These are phyloP conservation scores for Falco berigora DNA, from an alignment of 2,797 vertebrate species.

Conservation along the genomic window DNA sequence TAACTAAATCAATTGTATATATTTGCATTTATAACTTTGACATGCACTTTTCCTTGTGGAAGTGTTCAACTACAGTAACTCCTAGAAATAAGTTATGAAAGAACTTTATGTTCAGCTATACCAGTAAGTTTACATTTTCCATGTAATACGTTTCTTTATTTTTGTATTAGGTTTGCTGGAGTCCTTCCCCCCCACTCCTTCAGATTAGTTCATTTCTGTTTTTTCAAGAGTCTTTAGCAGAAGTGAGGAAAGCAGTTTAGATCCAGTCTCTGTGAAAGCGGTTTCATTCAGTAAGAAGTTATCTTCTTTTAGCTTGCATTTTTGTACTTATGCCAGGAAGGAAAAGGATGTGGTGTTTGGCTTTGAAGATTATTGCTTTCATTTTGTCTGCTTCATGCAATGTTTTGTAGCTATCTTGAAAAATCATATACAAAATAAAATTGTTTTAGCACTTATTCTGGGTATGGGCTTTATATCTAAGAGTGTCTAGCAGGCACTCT, in stretches of 20 bases:
- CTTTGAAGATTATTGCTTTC: constrained; percentile 35
- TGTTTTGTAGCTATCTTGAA: constrained; percentile 3
- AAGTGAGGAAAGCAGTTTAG: not conserved
- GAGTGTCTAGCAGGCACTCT: not conserved
- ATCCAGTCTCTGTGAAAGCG: not conserved
- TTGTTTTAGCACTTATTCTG: not conserved
- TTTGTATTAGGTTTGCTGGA: not conserved
- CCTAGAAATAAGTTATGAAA: not conserved
- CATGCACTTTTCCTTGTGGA: not conserved
- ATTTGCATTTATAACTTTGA: not conserved
- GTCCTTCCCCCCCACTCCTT: not conserved
- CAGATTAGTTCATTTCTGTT: not conserved
- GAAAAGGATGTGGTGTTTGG: not conserved
- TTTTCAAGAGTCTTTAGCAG: not conserved
- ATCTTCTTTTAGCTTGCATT: constrained; percentile 9
- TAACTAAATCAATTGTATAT: not conserved
- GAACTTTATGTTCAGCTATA: not conserved
- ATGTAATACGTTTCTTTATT: not conserved
- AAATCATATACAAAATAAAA: constrained; percentile 6
- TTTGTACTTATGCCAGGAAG: not conserved
- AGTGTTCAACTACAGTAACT: not conserved
- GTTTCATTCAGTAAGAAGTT: constrained; percentile 18
- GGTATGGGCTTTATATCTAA: not conserved
- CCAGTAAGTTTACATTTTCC: not conserved
- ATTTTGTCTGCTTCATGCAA: not conserved